These are phyloP conservation scores for Scelioninae gen. 2 DNA, from an alignment of 2,888 invertebrate genomes.

Conservation along the genomic window DNA sequence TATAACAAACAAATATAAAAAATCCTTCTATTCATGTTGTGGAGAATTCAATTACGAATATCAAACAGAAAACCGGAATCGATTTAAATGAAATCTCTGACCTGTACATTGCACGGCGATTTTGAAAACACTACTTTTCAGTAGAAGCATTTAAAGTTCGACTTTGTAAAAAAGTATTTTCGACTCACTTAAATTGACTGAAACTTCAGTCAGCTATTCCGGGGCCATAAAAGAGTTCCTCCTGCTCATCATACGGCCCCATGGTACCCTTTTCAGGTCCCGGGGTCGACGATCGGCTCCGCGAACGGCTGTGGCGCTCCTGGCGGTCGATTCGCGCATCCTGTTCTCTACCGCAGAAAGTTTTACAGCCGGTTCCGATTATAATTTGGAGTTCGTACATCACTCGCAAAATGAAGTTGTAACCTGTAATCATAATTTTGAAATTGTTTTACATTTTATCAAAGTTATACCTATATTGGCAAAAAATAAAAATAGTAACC, in stretches of 20 bases:
- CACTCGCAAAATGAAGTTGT: conserved; percentile 25
- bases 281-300: conserved; percentile 7
- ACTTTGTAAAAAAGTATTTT: no score
- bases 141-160: conserved; percentile 12
- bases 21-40: conserved; percentile 5
- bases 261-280: conserved; percentile 8
- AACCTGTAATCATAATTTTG: conserved; percentile 31
- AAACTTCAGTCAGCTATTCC: conserved; percentile 18
- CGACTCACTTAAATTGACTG: no score
- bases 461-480: conserved; percentile 21
- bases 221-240: conserved; percentile 12
- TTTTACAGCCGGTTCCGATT: conserved; percentile 27
- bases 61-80: no score
- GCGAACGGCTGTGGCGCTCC: conserved; percentile 11
- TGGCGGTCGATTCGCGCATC: conserved; percentile 21
- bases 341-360: conserved; percentile 26
- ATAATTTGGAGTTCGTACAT: conserved; percentile 28
- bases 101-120: no score
- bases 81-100: no score
- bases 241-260: conserved; percentile 6
- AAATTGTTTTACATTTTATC: conserved; percentile 25
- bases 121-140: conserved; percentile 4
- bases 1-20: no score
- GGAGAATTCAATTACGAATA: conserved; percentile 8
- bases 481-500: conserved; percentile 35